Percentiles rank a stretch among this genome's conserved stretches.
These are phyloP conservation scores for Chelidonichthys spinosus DNA, from an alignment of 2,797 vertebrate genomes.

Conservation along the genomic window DNA sequence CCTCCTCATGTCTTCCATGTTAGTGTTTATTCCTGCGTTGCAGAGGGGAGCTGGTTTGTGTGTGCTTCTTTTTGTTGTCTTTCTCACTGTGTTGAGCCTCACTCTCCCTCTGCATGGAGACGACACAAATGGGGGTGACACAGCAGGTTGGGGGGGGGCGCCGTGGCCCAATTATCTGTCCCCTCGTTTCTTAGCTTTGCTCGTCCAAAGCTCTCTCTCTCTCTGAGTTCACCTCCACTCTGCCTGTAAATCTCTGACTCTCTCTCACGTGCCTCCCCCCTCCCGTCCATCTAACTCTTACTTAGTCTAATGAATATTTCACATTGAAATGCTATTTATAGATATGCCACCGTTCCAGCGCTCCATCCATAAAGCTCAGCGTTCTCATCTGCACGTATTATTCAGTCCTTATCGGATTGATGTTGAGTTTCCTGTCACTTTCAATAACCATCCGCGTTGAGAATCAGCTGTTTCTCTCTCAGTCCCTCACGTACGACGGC, in stretches of 20 bases:
- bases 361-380: slow-evolving; percentile 47
- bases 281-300: slow-evolving; percentile 29
- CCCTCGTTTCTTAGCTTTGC: neutral
- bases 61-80: neutral
- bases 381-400: slow-evolving; percentile 41
- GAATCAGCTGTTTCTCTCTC: neutral
- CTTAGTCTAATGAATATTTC: slow-evolving; percentile 74
- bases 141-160: slow-evolving; percentile 23
- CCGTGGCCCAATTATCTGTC: slow-evolving; percentile 45
- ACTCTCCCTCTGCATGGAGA: slow-evolving; percentile 1
- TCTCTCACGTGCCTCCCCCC: neutral
- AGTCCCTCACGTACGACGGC: neutral
- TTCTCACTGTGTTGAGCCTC: slow-evolving; percentile 7
- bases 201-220: neutral
- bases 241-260: neutral
- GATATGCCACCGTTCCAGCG: slow-evolving; percentile 33
- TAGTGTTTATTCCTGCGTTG: slow-evolving; percentile 15
- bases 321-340: slow-evolving; percentile 66
- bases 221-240: neutral
- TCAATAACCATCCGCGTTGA: slow-evolving; percentile 20
- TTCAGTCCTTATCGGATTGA: slow-evolving; percentile 39
- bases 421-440: slow-evolving; percentile 46
- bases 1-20: slow-evolving; percentile 34
- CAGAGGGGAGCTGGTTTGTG: neutral
- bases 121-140: slow-evolving; percentile 59